phyloP scores from a whole-genome alignment of 2,797 vertebrate genomes.

The Sphaeramia orbicularis region DNA sequence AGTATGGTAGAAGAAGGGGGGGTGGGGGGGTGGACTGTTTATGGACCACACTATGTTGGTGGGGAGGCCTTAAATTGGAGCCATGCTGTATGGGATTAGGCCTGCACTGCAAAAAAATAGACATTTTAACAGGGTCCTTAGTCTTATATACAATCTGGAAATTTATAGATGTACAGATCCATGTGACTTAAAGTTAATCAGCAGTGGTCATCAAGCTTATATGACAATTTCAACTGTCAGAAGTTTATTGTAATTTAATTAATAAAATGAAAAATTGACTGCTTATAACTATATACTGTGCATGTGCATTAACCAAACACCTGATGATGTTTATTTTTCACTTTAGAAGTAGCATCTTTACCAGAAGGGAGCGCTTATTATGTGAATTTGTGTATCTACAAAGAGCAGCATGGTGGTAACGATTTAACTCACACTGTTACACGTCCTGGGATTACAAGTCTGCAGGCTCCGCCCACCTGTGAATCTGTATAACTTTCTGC shows the following conservation, averaged over 20 bases:
- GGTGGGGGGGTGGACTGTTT: conserved; percentile 72
- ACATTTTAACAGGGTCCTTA: conserved; percentile 29
- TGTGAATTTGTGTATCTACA: neutral
- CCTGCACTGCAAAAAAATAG: conserved; percentile 55
- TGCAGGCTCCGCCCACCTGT: no score
- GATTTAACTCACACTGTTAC: no score
- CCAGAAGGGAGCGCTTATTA: neutral
- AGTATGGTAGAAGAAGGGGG: conserved; percentile 46
- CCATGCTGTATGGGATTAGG: conserved; percentile 84
- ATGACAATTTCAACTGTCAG: no score
- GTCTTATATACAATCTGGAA: conserved; percentile 29
- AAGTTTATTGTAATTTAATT: neutral
- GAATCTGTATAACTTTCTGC: no score
- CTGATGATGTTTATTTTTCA: no score
- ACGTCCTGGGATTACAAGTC: no score
- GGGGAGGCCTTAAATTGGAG: conserved; percentile 83
- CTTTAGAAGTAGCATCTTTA: neutral
- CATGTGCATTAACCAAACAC: no score
- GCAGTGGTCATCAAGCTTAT: no score
- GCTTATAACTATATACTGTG: neutral
- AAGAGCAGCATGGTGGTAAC: no score
- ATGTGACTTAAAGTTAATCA: no score
- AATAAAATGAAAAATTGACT: neutral
- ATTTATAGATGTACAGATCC: conserved; percentile 1
- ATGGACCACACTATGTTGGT: conserved; percentile 75